Evolutionary conservation across 2,888 invertebrate species (phyloP).

Genomic region (Gymnoscelis rufifasciata): DNA sequence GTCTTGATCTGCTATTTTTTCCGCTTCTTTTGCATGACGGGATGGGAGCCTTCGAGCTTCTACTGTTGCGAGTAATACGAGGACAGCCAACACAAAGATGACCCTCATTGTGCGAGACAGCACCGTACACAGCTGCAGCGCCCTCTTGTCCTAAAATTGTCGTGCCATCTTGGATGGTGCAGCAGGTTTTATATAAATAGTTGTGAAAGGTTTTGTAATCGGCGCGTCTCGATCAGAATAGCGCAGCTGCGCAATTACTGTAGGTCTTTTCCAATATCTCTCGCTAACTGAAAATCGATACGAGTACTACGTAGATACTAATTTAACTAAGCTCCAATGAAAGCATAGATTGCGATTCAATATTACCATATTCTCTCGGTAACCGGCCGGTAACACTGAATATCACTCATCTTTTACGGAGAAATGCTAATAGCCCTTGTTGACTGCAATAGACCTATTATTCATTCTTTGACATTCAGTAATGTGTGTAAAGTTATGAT

Average conservation of each 20-base stretch:
- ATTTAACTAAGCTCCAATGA: not conserved
- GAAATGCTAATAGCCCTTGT: conserved; percentile 7
- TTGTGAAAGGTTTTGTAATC: conserved; percentile 69
- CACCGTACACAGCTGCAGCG: conserved; percentile 42
- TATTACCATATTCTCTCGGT: not conserved
- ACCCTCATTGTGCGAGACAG: conserved; percentile 54
- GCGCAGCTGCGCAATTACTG: conserved; percentile 14
- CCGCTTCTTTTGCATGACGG: conserved; percentile 35
- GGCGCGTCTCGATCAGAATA: conserved; percentile 55
- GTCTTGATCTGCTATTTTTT: conserved; percentile 48
- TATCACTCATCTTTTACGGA: not conserved
- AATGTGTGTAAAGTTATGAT: conserved; percentile 3
- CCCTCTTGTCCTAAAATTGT: conserved; percentile 60
- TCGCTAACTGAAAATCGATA: conserved; percentile 8
- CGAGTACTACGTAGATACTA: not conserved
- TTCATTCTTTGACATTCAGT: conserved; percentile 11
- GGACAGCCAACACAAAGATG: conserved; percentile 49
- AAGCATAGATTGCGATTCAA: not conserved
- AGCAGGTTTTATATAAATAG: conserved; percentile 74
- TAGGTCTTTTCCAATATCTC: conserved; percentile 16
- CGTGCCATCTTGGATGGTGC: conserved; percentile 60
- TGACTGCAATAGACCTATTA: conserved; percentile 9
- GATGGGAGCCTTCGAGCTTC: conserved; percentile 53
- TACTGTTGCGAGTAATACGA: conserved; percentile 43
- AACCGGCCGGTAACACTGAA: not conserved